Conservation (phyloP, 2,797 vertebrate genomes). For the Danio kyathit region DNA sequence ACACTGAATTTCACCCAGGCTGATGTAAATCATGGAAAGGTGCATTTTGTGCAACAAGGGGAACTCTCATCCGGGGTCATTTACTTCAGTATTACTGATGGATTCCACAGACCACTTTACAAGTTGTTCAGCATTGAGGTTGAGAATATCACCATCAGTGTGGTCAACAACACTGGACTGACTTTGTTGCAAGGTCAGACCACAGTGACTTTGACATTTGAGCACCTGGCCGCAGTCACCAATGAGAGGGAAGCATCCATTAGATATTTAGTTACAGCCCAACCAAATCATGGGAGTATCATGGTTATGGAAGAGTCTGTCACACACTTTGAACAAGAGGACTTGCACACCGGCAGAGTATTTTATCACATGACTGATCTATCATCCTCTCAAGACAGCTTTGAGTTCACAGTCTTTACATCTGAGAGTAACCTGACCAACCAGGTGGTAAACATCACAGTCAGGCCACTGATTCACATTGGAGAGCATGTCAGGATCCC, state of each 20-base stretch:
- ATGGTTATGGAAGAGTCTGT: slow-evolving; percentile 80
- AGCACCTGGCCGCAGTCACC: slow-evolving; percentile 85
- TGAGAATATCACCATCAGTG: slow-evolving; percentile 76
- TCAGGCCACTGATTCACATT: slow-evolving; percentile 80
- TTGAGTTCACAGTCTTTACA: slow-evolving; percentile 83
- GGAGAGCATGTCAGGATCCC: slow-evolving; percentile 77
- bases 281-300: slow-evolving; percentile 83
- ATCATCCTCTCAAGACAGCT: slow-evolving; percentile 79
- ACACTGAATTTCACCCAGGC: slow-evolving; percentile 88
- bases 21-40: slow-evolving; percentile 80
- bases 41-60: slow-evolving; percentile 90
- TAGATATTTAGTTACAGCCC: slow-evolving; percentile 81
- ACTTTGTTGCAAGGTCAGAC: slow-evolving; percentile 85
- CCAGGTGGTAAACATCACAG: slow-evolving; percentile 80
- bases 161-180: slow-evolving; percentile 87
- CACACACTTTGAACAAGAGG: slow-evolving; percentile 82
- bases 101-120: slow-evolving; percentile 88
- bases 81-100: slow-evolving; percentile 91
- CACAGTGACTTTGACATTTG: slow-evolving; percentile 76
- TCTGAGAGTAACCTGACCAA: slow-evolving; percentile 80
- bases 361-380: slow-evolving; percentile 87
- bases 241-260: slow-evolving; percentile 82
- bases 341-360: slow-evolving; percentile 80
- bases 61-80: slow-evolving; percentile 86
- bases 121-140: slow-evolving; percentile 90